Evolutionary conservation across 2,888 invertebrate genomes (phyloP).

Genomic region (Phortica okadai): DNA sequence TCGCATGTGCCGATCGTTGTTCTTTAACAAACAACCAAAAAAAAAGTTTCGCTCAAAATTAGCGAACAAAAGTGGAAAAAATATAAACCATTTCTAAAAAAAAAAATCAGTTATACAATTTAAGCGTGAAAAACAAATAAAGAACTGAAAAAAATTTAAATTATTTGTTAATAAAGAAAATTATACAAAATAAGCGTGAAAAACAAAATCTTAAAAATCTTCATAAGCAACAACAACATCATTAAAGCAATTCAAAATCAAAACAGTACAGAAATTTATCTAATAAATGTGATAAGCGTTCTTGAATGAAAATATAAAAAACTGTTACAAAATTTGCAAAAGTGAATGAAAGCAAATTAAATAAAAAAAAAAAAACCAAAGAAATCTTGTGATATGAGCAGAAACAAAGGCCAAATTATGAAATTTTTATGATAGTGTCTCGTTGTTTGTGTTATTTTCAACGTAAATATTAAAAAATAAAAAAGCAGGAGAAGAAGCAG

Average conservation of each 20-base stretch:
- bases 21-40: neutral
- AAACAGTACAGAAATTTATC: neutral
- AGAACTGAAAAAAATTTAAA: no score
- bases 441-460: neutral
- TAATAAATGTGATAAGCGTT: conserved; percentile 12
- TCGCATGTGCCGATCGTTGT: neutral
- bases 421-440: conserved; percentile 26
- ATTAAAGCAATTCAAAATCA: neutral
- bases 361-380: conserved; percentile 19
- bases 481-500: no score
- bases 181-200: no score
- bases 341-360: conserved; percentile 30
- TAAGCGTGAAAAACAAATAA: neutral
- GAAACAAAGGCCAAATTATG: conserved; percentile 16
- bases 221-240: neutral
- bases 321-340: conserved; percentile 32
- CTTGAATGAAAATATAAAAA: neutral
- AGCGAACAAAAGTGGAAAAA: conserved; percentile 19
- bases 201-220: no score
- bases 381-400: conserved; percentile 5
- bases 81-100: neutral
- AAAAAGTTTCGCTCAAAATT: neutral
- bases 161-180: no score
- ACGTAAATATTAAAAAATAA: neutral
- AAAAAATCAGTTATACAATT: neutral